A percentile compares a stretch with the other conserved stretches of the same genome.
These are phyloP conservation scores for Phoebastria nigripes DNA, from an alignment of 2,797 vertebrate species.

Conservation along the genomic window DNA sequence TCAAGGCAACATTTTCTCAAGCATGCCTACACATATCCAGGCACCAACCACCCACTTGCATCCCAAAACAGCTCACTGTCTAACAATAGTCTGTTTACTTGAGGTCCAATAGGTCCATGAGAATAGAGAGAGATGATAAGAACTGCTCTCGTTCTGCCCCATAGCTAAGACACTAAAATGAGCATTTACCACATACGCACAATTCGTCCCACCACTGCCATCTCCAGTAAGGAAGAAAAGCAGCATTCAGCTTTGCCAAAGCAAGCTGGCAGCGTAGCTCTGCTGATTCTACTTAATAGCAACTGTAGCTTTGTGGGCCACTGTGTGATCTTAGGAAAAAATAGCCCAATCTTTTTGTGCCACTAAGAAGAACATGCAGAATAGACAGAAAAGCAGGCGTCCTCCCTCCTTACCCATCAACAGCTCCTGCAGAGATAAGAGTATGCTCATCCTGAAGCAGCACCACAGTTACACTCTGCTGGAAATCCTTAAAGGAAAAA, in stretches of 20 bases:
- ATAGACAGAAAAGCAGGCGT: neutral
- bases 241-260: neutral
- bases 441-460: slow-evolving; percentile 90
- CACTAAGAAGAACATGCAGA: neutral
- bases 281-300: neutral
- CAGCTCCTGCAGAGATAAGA: slow-evolving; percentile 92
- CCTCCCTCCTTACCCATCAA: slow-evolving; percentile 86
- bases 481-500: slow-evolving; percentile 76
- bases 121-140: neutral
- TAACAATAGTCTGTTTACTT: neutral
- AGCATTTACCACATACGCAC: neutral
- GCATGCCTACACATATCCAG: neutral
- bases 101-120: neutral
- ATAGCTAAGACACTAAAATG: neutral
- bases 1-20: slow-evolving; percentile 29
- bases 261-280: neutral
- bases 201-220: neutral
- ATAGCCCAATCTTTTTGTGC: neutral
- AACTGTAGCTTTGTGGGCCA: neutral
- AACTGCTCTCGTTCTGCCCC: neutral
- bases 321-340: neutral
- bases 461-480: slow-evolving; percentile 96
- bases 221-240: neutral
- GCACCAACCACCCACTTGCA: neutral
- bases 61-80: neutral